Evolutionary conservation across 2,113 vertebrate species (phyloP).

Genomic region (Poecilia latipinna): DNA sequence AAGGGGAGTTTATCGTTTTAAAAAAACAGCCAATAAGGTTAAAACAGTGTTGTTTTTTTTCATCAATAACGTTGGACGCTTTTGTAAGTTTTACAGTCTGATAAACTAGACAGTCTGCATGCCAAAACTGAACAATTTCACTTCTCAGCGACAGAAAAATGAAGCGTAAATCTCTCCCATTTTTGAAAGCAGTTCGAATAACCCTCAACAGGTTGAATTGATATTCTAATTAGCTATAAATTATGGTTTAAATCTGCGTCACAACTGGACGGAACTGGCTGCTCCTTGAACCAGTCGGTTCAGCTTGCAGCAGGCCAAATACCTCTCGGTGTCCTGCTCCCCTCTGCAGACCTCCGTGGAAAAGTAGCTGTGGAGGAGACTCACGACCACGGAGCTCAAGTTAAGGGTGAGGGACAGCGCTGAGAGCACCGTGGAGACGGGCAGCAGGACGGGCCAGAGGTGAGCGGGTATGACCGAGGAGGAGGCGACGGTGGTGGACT

Average conservation of each 20-base stretch:
- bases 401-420: conserved; percentile 86
- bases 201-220: not conserved
- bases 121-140: no score
- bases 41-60: no score
- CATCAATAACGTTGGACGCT: no score
- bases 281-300: not conserved
- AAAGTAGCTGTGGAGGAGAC: conserved; percentile 86
- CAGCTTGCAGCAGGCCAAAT: conserved; percentile 17
- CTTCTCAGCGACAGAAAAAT: no score
- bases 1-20: not conserved
- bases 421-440: conserved; percentile 83
- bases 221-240: not conserved
- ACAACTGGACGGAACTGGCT: conserved; percentile 26
- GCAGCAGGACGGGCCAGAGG: conserved; percentile 77
- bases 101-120: no score
- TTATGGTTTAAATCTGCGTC: conserved; percentile 1
- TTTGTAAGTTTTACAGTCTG: no score
- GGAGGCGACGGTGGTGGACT: conserved; percentile 39
- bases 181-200: not conserved
- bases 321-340: conserved; percentile 82
- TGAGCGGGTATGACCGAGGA: conserved; percentile 57
- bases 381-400: conserved; percentile 82
- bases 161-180: not conserved
- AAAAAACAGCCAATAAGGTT: not conserved
- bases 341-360: conserved; percentile 85